Base-by-base conservation (phyloP, 1,140 invertebrate genomes). In the Chymomyza costata region DNA sequence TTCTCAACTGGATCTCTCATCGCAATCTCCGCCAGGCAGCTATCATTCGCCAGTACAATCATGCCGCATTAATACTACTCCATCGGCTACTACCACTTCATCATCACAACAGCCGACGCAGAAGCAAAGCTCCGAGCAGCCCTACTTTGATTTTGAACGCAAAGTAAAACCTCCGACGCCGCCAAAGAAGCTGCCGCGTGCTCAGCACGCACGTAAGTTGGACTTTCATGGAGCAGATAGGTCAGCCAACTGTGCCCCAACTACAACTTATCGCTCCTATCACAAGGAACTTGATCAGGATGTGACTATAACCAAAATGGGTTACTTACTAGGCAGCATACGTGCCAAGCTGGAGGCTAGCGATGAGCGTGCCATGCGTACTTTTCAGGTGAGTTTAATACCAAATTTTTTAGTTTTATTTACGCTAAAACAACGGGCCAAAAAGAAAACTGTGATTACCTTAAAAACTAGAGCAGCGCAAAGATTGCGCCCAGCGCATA, bases 401-500 rank as follows among this genome's bases (percentile, higher is more conserved):
- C 35, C 25, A 28, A 17, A 37, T 10, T 32, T 14, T 50, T 17
- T 37, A 14, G 8, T 21, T 44, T 41, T 15, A 6, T 43, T 28
- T 15, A 7, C 31, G 3, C 5, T 46, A 40, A 7, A 32, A 37
- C 15, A 14, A 6, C 7, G 10, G 16, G 28, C 14, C 28, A 39
- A 39, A 30, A 11, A 32, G 16, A 17, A 16, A 5, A 32, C 5
- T 6, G 2, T 35, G n/a, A n/a, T 53, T 10, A 43, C 32, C 15
- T 32, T 40, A n/a, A 25, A 25, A 21, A 48, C 45, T 83, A 83
- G 16, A 49, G 19, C 8, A 83, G 35, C 3, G 61, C 52, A 37
- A 84, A 84, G 10, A 76, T 25, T 10, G 66, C 70, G 2, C 91
- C 89, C 3, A 94, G 78, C 17, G 90, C 89, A 8, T 94, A 88